Percentiles rank a stretch among this genome's conserved stretches.
These are phyloP conservation scores for Lagocephalus sceleratus DNA, from an alignment of 2,797 vertebrate genomes.

Conservation along the genomic window DNA sequence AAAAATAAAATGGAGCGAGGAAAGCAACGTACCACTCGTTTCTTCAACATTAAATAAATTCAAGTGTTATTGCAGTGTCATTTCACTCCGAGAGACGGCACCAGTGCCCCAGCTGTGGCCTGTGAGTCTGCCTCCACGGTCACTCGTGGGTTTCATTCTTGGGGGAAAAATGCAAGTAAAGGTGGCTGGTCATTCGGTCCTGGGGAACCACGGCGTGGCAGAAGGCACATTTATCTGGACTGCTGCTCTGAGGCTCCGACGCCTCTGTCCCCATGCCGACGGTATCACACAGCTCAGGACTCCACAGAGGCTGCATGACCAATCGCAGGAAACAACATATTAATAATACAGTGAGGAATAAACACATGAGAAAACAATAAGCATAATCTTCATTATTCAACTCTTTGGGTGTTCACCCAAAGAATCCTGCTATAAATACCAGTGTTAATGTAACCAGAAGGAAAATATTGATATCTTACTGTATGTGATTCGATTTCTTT, in stretches of 20 bases:
- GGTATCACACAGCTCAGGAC: slow-evolving; percentile 79
- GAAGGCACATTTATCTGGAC: slow-evolving; percentile 86
- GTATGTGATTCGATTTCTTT: slow-evolving; percentile 39
- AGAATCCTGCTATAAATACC: slow-evolving; percentile 17
- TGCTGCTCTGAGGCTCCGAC: slow-evolving; percentile 75
- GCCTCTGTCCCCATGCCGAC: slow-evolving; percentile 60
- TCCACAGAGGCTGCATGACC: slow-evolving; percentile 85
- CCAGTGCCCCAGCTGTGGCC: slow-evolving; percentile 44
- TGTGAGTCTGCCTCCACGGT: slow-evolving; percentile 52
- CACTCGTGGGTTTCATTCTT: slow-evolving; percentile 80
- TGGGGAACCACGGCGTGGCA: slow-evolving; percentile 89
- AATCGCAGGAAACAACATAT: slow-evolving; percentile 63
- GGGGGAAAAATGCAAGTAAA: slow-evolving; percentile 89
- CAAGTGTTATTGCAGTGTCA: slow-evolving; percentile 71
- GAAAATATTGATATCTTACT: slow-evolving; percentile 34
- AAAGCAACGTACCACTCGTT: slow-evolving; percentile 69
- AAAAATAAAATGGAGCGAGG: slow-evolving; percentile 53
- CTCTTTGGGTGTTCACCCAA: slow-evolving; percentile 33
- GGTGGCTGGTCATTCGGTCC: slow-evolving; percentile 90
- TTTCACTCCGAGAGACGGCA: slow-evolving; percentile 58
- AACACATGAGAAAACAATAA: too few relatives aligned
- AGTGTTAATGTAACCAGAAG: slow-evolving; percentile 16
- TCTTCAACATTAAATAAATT: slow-evolving; percentile 80
- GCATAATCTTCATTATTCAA: slow-evolving; percentile 24
- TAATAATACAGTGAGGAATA: slow-evolving; percentile 51